Evolutionary conservation across 2,888 invertebrate species (phyloP).

Genomic region (Onthophagus sagittarius): DNA sequence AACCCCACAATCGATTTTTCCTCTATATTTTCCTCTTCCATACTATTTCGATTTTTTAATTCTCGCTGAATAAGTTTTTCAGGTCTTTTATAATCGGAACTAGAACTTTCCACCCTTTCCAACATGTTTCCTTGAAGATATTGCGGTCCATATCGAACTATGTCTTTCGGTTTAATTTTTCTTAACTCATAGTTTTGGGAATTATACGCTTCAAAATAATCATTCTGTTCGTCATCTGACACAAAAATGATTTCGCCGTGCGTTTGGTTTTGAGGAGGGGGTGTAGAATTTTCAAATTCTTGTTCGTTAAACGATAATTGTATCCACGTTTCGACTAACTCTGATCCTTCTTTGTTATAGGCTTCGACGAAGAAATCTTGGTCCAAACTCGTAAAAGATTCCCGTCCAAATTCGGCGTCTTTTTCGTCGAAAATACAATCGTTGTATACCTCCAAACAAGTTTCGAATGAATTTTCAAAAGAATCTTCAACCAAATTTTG

Average conservation of each 20-base stretch:
- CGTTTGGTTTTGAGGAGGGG: not conserved
- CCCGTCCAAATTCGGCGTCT: conserved; percentile 30
- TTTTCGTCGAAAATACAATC: conserved; percentile 21
- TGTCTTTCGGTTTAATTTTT: not conserved
- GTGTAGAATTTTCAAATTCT: not conserved
- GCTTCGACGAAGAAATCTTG: conserved; percentile 37
- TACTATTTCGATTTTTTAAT: not conserved
- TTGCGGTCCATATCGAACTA: no score
- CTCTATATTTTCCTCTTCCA: not conserved
- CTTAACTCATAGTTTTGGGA: conserved; percentile 10
- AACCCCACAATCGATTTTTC: not conserved
- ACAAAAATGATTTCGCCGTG: not conserved
- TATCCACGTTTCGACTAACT: conserved; percentile 35
- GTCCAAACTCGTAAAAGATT: conserved; percentile 25
- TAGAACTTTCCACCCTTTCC: no score
- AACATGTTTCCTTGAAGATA: no score
- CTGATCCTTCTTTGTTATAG: conserved; percentile 37
- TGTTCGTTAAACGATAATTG: conserved; percentile 27
- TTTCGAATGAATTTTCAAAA: conserved; percentile 20
- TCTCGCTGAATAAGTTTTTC: not conserved
- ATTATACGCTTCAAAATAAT: conserved; percentile 18
- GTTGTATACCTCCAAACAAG: conserved; percentile 16
- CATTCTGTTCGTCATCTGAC: conserved; percentile 15
- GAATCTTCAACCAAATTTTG: conserved; percentile 2
- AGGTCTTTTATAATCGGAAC: no score